A percentile compares a stretch with the other conserved stretches of the same genome.
Conservation (phyloP, 2,113 vertebrate genomes). For the Notothenia coriiceps region DNA sequence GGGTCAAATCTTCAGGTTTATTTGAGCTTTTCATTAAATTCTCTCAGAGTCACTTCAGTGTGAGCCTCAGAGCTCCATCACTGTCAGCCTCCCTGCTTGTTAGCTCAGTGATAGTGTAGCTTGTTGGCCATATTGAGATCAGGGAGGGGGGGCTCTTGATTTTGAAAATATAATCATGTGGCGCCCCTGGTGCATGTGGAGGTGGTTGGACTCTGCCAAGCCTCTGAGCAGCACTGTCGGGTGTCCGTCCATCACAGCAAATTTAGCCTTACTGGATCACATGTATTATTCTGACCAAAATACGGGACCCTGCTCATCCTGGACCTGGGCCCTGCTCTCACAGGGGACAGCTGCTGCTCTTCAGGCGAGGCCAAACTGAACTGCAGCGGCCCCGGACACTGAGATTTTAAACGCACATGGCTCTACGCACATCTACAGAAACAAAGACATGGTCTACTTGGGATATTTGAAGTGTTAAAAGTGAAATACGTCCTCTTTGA, state of each 20-base stretch:
- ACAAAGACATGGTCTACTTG: neutral
- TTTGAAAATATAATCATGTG: slow-evolving; percentile 67
- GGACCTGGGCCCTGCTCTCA: slow-evolving; percentile 33
- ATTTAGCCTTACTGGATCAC: slow-evolving; percentile 51
- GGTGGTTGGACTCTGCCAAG: slow-evolving; percentile 17
- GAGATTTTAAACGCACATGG: neutral
- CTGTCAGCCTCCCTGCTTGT: slow-evolving; percentile 40
- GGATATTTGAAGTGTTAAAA: too few relatives aligned
- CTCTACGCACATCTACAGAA: neutral
- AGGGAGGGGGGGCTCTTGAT: slow-evolving; percentile 27
- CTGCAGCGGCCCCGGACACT: neutral
- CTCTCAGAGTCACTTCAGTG: neutral
- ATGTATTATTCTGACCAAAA: slow-evolving; percentile 65
- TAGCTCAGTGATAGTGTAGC: slow-evolving; percentile 32
- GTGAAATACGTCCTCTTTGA: too few relatives aligned
- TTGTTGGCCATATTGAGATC: slow-evolving; percentile 46
- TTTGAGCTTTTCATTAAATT: neutral
- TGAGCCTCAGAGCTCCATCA: neutral
- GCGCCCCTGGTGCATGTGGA: slow-evolving; percentile 24
- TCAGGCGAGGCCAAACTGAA: slow-evolving; percentile 21
- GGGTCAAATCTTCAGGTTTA: neutral
- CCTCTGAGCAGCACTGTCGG: slow-evolving; percentile 54
- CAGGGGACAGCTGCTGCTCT: slow-evolving; percentile 61
- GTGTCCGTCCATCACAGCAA: slow-evolving; percentile 57
- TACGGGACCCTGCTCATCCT: slow-evolving; percentile 39